Conservation (phyloP, 2,888 invertebrate genomes). For the Laothoe populi region DNA sequence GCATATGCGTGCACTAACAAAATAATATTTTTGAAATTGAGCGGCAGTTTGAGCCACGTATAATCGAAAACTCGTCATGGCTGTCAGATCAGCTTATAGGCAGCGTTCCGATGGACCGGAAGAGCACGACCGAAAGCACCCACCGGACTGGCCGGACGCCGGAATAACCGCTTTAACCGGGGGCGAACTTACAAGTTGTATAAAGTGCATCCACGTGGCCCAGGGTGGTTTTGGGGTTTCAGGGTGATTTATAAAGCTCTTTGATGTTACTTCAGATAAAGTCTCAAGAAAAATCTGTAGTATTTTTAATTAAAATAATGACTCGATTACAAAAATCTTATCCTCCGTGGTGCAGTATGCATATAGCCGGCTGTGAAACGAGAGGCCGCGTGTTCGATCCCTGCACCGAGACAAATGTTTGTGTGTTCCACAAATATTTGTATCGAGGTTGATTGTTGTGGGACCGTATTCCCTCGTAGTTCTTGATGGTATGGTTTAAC, state of each 20-base stretch:
- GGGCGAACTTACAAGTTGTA: slow-evolving; percentile 14
- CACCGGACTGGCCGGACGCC: slow-evolving; percentile 26
- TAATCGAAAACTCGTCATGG: slow-evolving; percentile 13
- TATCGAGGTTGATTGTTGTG: too few relatives aligned
- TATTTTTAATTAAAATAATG: too few relatives aligned
- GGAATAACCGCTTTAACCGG: slow-evolving; percentile 25
- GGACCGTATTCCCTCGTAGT: too few relatives aligned
- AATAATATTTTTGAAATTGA: background rate
- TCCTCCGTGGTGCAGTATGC: too few relatives aligned
- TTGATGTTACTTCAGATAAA: background rate
- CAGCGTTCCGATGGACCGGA: slow-evolving; percentile 38
- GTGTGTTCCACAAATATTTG: too few relatives aligned
- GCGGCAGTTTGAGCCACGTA: background rate
- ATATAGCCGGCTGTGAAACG: too few relatives aligned
- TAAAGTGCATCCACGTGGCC: background rate
- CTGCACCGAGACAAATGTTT: too few relatives aligned
- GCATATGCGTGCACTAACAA: background rate
- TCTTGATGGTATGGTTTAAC: too few relatives aligned
- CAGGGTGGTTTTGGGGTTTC: too few relatives aligned
- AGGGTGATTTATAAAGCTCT: background rate
- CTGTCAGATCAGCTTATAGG: slow-evolving; percentile 38
- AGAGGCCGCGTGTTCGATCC: too few relatives aligned
- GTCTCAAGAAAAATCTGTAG: too few relatives aligned
- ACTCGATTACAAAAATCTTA: too few relatives aligned
- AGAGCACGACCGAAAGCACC: slow-evolving; percentile 34